Percentiles rank a stretch among this genome's conserved stretches.
Evolutionary conservation across 2,797 vertebrate genomes (phyloP).

Genomic region (Chloroceryle amazona): DNA sequence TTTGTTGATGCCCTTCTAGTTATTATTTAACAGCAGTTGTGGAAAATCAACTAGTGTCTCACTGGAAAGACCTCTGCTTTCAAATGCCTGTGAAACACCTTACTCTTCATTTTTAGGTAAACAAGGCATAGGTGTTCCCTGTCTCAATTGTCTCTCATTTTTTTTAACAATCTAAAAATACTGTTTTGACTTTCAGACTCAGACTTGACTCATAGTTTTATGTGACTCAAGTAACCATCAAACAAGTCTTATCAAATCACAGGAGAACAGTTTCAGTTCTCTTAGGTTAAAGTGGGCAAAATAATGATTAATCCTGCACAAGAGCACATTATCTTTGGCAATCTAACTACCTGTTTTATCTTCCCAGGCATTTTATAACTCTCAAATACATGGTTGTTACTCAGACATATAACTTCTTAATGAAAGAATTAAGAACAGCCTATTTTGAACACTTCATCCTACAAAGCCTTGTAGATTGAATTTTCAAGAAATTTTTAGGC

Average conservation of each 20-base stretch:
- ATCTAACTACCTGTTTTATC: neutral
- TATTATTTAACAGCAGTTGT: neutral
- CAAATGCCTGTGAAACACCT: conserved; percentile 20
- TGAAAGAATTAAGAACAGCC: neutral
- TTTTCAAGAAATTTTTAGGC: neutral
- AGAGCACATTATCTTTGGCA: neutral
- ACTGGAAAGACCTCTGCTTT: conserved; percentile 37
- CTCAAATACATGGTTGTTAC: neutral
- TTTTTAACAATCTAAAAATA: conserved; percentile 55
- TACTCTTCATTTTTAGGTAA: conserved; percentile 4
- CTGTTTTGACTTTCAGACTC: conserved; percentile 38
- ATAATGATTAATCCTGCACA: neutral
- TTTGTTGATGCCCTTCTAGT: neutral
- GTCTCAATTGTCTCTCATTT: neutral
- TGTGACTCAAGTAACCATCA: neutral
- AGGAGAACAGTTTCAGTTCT: conserved; percentile 13
- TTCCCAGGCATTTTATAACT: neutral
- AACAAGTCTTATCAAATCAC: conserved; percentile 28
- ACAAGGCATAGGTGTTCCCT: neutral
- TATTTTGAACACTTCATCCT: neutral
- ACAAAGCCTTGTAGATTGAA: neutral
- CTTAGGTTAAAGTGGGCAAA: neutral
- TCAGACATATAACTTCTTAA: neutral
- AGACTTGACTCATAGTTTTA: conserved; percentile 67
- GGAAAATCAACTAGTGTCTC: conserved; percentile 76